Conservation (phyloP, 2,888 invertebrate species). For the Perizoma flavofasciatum region DNA sequence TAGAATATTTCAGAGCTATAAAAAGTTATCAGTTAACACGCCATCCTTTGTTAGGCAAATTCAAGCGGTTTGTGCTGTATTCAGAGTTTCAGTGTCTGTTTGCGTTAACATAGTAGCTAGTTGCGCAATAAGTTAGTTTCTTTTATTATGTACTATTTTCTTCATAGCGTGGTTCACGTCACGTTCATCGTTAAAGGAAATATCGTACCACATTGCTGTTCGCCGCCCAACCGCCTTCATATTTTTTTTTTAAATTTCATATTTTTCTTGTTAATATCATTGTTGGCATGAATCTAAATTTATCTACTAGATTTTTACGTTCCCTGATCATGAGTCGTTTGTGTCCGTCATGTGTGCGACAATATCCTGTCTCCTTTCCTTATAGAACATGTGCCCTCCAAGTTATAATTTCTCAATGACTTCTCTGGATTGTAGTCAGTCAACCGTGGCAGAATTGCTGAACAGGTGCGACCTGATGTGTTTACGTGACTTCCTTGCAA, state of each 20-base stretch:
- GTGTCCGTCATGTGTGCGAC: conserved; percentile 45
- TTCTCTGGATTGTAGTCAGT: conserved; percentile 71
- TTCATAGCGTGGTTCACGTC: conserved; percentile 59
- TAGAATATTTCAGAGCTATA: conserved; percentile 37
- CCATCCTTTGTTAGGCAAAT: conserved; percentile 52
- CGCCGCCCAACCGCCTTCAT: neutral
- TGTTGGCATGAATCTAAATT: neutral
- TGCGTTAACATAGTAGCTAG: conserved; percentile 43
- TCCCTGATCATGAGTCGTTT: conserved; percentile 2
- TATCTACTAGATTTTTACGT: neutral
- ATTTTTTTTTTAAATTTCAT: too few relatives aligned
- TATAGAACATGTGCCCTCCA: conserved; percentile 70
- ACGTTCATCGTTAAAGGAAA: conserved; percentile 45
- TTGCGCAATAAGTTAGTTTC: conserved; percentile 56
- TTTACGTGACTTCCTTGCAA: conserved; percentile 66
- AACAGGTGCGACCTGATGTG: conserved; percentile 68
- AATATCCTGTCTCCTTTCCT: conserved; percentile 69
- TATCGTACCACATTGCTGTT: conserved; percentile 1
- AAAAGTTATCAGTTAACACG: conserved; percentile 50
- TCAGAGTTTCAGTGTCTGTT: conserved; percentile 44
- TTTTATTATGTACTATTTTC: conserved; percentile 54
- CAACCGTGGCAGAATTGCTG: conserved; percentile 66
- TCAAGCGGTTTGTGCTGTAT: conserved; percentile 44
- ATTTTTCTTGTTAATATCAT: neutral
- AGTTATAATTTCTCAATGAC: conserved; percentile 73